These are phyloP conservation scores for Hucho hucho DNA, from an alignment of 2,113 vertebrate genomes.

Conservation along the genomic window DNA sequence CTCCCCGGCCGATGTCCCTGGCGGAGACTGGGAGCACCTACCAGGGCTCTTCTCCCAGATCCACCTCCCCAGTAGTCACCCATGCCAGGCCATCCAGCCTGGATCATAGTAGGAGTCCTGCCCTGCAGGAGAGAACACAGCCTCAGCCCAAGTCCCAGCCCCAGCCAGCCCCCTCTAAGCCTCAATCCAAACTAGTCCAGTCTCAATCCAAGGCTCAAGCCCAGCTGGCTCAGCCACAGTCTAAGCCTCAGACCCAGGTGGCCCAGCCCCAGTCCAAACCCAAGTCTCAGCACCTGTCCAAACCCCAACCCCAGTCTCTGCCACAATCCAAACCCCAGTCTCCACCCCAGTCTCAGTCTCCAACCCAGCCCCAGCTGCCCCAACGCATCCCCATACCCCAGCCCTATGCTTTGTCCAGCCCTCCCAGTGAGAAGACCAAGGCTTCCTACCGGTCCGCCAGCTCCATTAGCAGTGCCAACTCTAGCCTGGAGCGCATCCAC, in stretches of 20 bases:
- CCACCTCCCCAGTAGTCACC: constrained; percentile 39
- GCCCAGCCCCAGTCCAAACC: constrained; percentile 9
- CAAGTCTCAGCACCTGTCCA: constrained; percentile 15
- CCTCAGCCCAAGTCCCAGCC: constrained; percentile 27
- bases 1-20: constrained; percentile 52
- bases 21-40: constrained; percentile 57
- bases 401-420: constrained; percentile 42
- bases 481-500: constrained; percentile 70
- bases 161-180: constrained; percentile 31
- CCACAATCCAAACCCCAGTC: background rate
- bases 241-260: constrained; percentile 18
- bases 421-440: constrained; percentile 51
- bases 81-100: constrained; percentile 55
- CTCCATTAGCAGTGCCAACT: constrained; percentile 62
- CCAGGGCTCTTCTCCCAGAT: constrained; percentile 63
- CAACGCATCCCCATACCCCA: constrained; percentile 46
- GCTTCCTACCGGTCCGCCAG: constrained; percentile 45
- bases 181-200: constrained; percentile 35
- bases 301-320: constrained; percentile 11
- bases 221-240: constrained; percentile 49
- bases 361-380: constrained; percentile 6
- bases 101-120: constrained; percentile 47
- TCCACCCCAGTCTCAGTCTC: constrained; percentile 16
- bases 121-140: constrained; percentile 30
- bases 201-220: constrained; percentile 33